Evolutionary conservation across 37 sponge, comb jelly and placozoan species (phyloP), one percentile per base, ranked within the genome.

Genomic region (Halisarca cf. caerulea): DNA sequence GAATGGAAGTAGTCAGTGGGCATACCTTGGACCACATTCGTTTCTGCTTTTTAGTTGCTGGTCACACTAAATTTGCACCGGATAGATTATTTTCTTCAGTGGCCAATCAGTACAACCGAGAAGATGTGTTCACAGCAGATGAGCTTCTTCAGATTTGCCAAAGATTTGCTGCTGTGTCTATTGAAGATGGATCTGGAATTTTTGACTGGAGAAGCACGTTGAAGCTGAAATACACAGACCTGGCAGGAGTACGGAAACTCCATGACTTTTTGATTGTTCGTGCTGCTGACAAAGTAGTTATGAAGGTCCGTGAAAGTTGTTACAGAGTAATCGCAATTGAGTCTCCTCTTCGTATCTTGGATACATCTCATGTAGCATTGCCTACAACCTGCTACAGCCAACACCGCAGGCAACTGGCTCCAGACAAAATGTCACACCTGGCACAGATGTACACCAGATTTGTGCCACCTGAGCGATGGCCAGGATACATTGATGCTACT

Each of bases 1-100:
- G 69, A 15, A 81, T 88, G 83, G 83, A 88, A 53, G 35, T 88
- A 2, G 78, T 88, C 0, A 17, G n/a, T 11, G 24, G 42, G 9
- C 25, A 33, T 44, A 30, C 9, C 18, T 0, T 88, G 17, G 66
- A 74, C 39, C 42, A 53, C 42, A 20, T 87, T 27, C 66, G 66
- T 27, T 64, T 64, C 28, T 64, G 66, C 27, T 64, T 64, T 64
- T 64, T 64, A 23, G 66, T 64, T 14, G 66, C 66, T 23, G 66
- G 66, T 9, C 66, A 64, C 28, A 64, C 66, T 24, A 64, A 64
- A 23, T 64, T 64, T 64, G 27, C 25, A 18, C 66, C 66, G 23
- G 66, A 64, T n/a, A 18, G 66, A 9, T 27, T 64, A 18, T 64
- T 64, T 23, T 14, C 66, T 9, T 64, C 23, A 64, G 27, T 23